These are phyloP conservation scores for Actinemys pallida DNA, from an alignment of 2,113 vertebrate species.

Conservation along the genomic window DNA sequence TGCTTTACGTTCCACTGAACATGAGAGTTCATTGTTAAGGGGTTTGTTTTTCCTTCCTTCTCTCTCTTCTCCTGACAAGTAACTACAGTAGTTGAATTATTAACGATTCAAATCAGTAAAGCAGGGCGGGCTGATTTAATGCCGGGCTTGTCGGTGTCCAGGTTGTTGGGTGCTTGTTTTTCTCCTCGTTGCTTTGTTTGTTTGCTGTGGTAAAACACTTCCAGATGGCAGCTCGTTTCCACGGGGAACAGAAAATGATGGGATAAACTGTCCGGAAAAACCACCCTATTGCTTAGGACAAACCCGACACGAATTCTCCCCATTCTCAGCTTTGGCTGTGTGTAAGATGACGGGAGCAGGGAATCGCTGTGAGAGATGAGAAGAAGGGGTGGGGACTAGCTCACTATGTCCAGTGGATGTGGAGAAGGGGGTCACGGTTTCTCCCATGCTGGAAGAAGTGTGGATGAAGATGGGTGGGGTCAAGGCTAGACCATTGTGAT, in stretches of 20 bases:
- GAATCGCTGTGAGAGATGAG: not conserved
- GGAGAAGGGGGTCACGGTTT: not conserved
- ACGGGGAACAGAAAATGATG: not conserved
- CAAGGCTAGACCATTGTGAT: not conserved
- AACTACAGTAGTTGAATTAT: not conserved
- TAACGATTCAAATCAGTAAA: not conserved
- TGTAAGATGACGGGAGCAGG: not conserved
- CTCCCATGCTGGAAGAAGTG: not conserved
- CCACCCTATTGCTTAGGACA: not conserved
- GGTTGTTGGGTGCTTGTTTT: slow-evolving; percentile 35
- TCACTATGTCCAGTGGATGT: not conserved
- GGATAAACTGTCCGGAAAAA: slow-evolving; percentile 22
- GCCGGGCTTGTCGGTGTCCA: not conserved
- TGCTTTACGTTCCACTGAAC: slow-evolving; percentile 57
- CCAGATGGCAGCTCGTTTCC: not conserved
- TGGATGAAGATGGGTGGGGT: not conserved
- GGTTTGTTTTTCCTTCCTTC: not conserved
- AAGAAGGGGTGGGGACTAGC: not conserved
- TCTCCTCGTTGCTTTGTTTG: not conserved
- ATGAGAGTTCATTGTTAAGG: slow-evolving; percentile 38
- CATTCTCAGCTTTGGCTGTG: not conserved
- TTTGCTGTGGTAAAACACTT: slow-evolving; percentile 13
- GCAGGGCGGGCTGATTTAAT: not conserved
- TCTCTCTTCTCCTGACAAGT: not conserved
- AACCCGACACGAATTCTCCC: not conserved